Percentiles rank a stretch among this genome's conserved stretches.
Evolutionary conservation across 2,797 vertebrate genomes (phyloP).

Genomic region (Onychomys arenicola): DNA sequence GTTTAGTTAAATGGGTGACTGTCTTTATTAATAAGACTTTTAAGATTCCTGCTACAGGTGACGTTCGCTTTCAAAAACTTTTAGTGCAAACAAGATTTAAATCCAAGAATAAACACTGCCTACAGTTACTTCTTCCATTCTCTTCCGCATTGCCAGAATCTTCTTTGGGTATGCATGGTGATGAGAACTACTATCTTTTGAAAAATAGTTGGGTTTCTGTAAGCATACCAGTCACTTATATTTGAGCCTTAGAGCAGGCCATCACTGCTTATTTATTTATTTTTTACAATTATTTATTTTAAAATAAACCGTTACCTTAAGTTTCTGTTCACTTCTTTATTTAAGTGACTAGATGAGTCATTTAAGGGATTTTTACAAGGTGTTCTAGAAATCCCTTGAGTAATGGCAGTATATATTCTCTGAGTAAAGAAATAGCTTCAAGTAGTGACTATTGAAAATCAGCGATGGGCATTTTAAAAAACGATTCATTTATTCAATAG

Average conservation of each 20-base stretch:
- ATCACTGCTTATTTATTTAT: background rate
- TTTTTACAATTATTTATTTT: background rate
- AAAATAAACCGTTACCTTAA: background rate
- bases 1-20: background rate
- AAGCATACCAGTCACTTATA: slow-evolving; percentile 29
- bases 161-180: background rate
- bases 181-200: slow-evolving; percentile 3
- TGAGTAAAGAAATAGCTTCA: background rate
- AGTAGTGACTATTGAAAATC: slow-evolving; percentile 18
- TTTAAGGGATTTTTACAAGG: background rate
- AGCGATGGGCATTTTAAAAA: background rate
- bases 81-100: background rate
- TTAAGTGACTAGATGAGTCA: background rate
- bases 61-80: background rate
- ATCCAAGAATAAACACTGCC: background rate
- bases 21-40: too few relatives aligned
- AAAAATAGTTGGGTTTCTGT: slow-evolving; percentile 38
- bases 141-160: background rate
- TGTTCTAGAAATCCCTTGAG: slow-evolving; percentile 25
- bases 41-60: too few relatives aligned
- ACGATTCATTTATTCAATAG: background rate
- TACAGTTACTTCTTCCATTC: background rate
- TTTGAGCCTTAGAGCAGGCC: background rate
- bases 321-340: background rate
- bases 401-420: background rate